Evolutionary conservation across 2,888 invertebrate genomes (phyloP).

Genomic region (Spilarctia lutea): DNA sequence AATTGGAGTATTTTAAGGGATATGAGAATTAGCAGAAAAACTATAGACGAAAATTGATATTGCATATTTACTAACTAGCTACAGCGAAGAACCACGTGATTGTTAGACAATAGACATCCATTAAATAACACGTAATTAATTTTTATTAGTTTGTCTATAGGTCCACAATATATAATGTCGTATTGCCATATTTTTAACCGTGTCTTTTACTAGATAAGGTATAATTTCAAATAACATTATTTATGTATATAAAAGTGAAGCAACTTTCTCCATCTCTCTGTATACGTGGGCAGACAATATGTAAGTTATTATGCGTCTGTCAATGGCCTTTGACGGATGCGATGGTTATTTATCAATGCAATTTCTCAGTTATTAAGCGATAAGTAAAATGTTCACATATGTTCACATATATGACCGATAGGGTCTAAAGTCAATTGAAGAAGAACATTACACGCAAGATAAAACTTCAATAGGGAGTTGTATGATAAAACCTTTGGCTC

Average conservation of each 20-base stretch:
- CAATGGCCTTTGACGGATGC: constrained; percentile 25
- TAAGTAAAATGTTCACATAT: constrained; percentile 18
- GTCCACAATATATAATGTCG: not conserved
- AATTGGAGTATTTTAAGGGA: too few species aligned
- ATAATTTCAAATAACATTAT: not conserved
- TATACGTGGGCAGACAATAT: not conserved
- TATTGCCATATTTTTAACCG: not conserved
- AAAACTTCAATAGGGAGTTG: not conserved
- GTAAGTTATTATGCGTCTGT: constrained; percentile 13
- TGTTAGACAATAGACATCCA: not conserved
- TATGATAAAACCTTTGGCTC: not conserved
- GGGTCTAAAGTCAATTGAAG: not conserved
- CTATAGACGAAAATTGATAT: too few species aligned
- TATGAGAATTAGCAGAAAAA: too few species aligned
- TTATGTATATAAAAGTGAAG: too few species aligned
- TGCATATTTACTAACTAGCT: too few species aligned
- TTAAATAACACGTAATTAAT: not conserved
- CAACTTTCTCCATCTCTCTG: not conserved
- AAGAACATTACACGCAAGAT: not conserved
- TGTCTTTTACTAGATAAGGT: not conserved
- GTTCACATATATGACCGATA: not conserved
- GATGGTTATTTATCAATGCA: constrained; percentile 20
- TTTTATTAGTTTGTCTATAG: not conserved
- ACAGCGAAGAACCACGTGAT: too few species aligned
- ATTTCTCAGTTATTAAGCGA: constrained; percentile 19